Conservation (phyloP, 2,888 invertebrate species). For the Eristalis arbustorum region DNA sequence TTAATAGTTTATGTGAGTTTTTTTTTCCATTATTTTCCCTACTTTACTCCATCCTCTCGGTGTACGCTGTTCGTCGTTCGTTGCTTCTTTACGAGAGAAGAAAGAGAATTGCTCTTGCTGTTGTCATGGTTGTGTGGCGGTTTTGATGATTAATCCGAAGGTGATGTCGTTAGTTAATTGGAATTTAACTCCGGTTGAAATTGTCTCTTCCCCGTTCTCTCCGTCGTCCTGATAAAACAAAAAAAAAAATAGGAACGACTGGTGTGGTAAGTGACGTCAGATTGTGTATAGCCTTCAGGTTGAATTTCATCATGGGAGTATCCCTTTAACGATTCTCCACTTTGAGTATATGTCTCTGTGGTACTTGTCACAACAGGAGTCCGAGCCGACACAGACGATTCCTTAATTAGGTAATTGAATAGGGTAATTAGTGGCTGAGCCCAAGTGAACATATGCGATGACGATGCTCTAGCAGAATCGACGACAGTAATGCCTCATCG, state of each 20-base stretch:
- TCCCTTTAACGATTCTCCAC: conserved; percentile 22
- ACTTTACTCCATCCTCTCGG: not conserved
- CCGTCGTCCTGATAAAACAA: not conserved
- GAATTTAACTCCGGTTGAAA: conserved; percentile 46
- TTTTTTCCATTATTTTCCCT: not conserved
- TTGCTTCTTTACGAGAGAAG: not conserved
- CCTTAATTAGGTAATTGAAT: conserved; percentile 59
- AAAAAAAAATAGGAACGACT: no score
- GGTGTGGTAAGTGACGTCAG: conserved; percentile 37
- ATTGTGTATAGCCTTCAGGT: not conserved
- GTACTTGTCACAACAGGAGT: conserved; percentile 28
- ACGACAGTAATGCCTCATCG: not conserved
- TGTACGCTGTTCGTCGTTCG: not conserved
- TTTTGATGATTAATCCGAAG: conserved; percentile 58
- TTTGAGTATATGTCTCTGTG: conserved; percentile 10
- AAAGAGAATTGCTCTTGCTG: conserved; percentile 16
- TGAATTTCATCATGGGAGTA: conserved; percentile 27
- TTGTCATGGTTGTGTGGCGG: conserved; percentile 5
- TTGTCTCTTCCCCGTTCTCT: conserved; percentile 2
- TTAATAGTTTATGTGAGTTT: conserved; percentile 15
- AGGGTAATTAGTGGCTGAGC: conserved; percentile 34
- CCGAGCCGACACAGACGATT: conserved; percentile 6
- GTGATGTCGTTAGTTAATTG: conserved; percentile 57
- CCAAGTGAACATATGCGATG: conserved; percentile 18
- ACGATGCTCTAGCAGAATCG: conserved; percentile 3